Base-by-base conservation (phyloP, 2,797 vertebrate genomes). In the Coilia nasus region DNA sequence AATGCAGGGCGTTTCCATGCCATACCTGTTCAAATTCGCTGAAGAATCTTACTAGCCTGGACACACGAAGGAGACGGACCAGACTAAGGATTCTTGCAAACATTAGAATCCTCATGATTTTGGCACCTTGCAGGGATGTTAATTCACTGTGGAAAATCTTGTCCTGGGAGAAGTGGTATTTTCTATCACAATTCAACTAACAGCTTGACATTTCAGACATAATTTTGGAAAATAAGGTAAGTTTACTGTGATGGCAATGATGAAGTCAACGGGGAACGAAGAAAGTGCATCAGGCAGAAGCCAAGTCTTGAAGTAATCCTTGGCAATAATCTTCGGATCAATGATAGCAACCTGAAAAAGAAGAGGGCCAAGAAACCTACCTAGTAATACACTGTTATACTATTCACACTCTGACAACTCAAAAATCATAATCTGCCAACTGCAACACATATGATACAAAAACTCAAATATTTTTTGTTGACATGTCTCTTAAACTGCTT, bases 1-100 rank as follows among this genome's bases (percentile, higher is more conserved):
- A n/a, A 59, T 11, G 28, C 67, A 41, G 2, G 3, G 17, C 7
- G 31, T 35, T 41, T 21, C 2, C 31, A 78, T 4, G 41, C 17
- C 15, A 9, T 78, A 78, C 71, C 71, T 78, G 71, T 78, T 78
- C 71, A 6, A 78, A 78, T 23, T 71, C 84, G 31, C 71, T 44
- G 71, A 78, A 78, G 35, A 78, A 78, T 78, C 71, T 19, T 59
- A 83, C 62, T 75, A 82, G 15, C 57, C 71, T 47, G 41, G 84
- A 62, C 7, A 83, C 67, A 3, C 41, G 59, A 23, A 83, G 82
- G 21, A 83, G 82, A 44, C 82, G 82, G 35, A 67, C 1, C 71
- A 86, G 12, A 23, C 56, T 83, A 35, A 86, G 28, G 31, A 83
- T 83, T 31, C 75, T 82, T 23, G 75, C 87, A 82, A 87, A 86